Conservation (phyloP, 2,888 invertebrate genomes). For the Sepioteuthis lessoniana region DNA sequence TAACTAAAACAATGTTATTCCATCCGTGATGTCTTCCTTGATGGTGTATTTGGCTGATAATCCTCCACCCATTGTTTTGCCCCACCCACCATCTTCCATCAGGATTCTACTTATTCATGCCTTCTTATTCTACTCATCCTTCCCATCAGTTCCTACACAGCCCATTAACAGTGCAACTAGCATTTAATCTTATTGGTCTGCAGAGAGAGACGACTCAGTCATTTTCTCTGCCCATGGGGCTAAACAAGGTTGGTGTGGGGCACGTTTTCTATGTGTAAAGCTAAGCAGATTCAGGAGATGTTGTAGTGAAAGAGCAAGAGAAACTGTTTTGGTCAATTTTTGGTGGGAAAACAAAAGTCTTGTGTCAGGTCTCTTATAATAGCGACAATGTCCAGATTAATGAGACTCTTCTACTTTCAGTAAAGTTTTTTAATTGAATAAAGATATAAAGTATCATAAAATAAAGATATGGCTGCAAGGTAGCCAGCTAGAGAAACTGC, state of each 20-base stretch:
- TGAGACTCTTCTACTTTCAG: background rate
- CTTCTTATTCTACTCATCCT: background rate
- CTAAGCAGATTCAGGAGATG: background rate
- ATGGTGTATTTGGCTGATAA: background rate
- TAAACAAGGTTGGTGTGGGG: background rate
- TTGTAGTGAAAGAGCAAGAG: background rate
- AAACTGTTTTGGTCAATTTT: constrained; percentile 5
- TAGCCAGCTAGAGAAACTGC: too few relatives aligned
- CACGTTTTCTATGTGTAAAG: background rate
- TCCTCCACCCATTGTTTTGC: background rate
- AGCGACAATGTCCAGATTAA: background rate
- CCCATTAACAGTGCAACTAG: constrained; percentile 8
- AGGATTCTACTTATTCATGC: background rate
- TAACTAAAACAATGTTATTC: background rate
- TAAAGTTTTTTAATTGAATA: too few relatives aligned
- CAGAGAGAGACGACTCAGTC: background rate
- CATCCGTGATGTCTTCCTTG: background rate
- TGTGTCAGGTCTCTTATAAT: background rate
- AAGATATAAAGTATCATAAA: too few relatives aligned
- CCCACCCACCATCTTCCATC: background rate
- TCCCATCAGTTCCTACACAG: background rate
- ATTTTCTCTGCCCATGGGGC: background rate
- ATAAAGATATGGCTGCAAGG: too few relatives aligned
- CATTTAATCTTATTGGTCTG: constrained; percentile 20
- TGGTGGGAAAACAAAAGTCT: background rate